Base-by-base conservation (phyloP, 2,113 vertebrate genomes). In the Austrofundulus limnaeus region DNA sequence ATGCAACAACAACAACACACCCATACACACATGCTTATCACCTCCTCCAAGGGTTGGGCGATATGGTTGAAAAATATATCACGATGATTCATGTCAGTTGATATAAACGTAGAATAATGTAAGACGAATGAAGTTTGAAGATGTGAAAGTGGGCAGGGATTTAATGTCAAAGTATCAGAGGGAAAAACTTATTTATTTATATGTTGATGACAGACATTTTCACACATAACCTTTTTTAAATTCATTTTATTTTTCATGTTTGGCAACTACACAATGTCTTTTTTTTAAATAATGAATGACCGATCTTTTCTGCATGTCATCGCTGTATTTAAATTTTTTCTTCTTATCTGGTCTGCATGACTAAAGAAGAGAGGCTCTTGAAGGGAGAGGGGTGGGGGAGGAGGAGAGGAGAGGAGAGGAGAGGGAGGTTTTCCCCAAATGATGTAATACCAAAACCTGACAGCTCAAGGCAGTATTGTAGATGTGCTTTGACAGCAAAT, bases 381-480 rank as follows among this genome's bases (percentile, higher is more conserved):
- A 46, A 61, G 72, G 37, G 0, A 11, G 38, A 77, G 17, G 19
- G 17, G 1, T 19, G 55, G 80, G 80, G 56, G 63, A 77, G 28
- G 28, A 28, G 7, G 7, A 7, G 28, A 28, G 7, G 28, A 7
- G 31, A 34, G 9, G 31, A 34, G 31, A 34, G 31, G 31, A 10
- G 10, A 10, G 5, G 5, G 5, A 8, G 2, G 5, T 10, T 34
- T 34, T 82, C 81, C 76, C 66, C 65, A 67, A 14, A 52, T 62
- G 42, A 58, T 82, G 85, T 76, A 85, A 41, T 88, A 74, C 83
- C 75, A 41, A 37, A 13, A 11, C 61, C 7, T 58, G 55, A 76
- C 87, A 80, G 81, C 62, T 16, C 24, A 74, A 42, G 85, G 78
- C 76, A 65, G 67, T 72, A 58, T 89, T 89, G 81, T 54, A 77